These are phyloP conservation scores for Aurelia coerulea DNA, from an alignment of 30 jellyfish, hydroid and myxozoan genomes.

Conservation along the genomic window DNA sequence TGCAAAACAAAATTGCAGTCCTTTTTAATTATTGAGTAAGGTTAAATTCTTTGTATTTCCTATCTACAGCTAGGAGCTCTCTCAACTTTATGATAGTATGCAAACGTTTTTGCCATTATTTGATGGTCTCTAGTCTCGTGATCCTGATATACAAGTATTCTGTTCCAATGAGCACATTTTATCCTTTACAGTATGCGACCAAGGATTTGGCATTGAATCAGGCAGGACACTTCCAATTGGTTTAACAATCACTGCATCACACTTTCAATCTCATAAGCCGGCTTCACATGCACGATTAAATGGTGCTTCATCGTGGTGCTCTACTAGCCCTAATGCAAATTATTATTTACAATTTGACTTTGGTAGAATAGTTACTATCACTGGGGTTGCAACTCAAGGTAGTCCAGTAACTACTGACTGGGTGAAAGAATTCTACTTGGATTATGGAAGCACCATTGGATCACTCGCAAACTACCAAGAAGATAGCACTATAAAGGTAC, in stretches of 20 bases:
- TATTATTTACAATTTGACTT: slow-evolving; percentile 58
- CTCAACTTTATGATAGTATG: no score
- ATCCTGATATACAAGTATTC: no score
- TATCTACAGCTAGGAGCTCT: no score
- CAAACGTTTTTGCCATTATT: no score
- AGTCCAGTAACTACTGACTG: slow-evolving; percentile 40
- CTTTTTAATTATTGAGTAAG: no score
- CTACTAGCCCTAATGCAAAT: slow-evolving; percentile 11
- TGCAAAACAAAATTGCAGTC: no score
- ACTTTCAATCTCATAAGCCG: slow-evolving; percentile 3
- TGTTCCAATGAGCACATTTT: no score
- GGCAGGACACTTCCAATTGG: slow-evolving; percentile 61
- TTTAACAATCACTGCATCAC: slow-evolving; percentile 44
- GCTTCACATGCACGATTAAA: slow-evolving; percentile 37
- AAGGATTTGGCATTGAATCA: slow-evolving; percentile 61
- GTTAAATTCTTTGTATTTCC: no score
- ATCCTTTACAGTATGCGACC: slow-evolving; percentile 31
- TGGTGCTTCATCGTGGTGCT: slow-evolving; percentile 48
- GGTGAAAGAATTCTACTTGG: slow-evolving; percentile 65
- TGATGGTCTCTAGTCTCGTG: no score
- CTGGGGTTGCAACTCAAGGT: slow-evolving; percentile 73
- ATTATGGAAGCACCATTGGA: slow-evolving; percentile 44
- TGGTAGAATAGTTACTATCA: slow-evolving; percentile 49
- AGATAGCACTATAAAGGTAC: slow-evolving; percentile 33
- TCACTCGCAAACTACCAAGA: slow-evolving; percentile 45